phyloP scores from a whole-genome alignment of 2,888 invertebrate species.

The Stegophylla sp. region DNA sequence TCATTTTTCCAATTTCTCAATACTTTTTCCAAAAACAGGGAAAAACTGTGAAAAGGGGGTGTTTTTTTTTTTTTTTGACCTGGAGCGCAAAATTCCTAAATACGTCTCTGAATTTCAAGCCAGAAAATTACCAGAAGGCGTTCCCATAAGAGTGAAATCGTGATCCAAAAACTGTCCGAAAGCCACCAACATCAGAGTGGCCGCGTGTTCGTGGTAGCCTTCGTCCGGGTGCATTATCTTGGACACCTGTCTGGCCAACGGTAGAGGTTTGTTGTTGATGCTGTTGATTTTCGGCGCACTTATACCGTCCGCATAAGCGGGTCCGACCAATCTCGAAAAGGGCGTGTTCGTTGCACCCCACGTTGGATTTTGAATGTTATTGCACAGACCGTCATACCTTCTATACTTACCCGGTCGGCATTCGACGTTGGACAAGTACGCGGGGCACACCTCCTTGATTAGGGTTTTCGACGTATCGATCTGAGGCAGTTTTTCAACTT shows the following conservation, averaged over 20 bases:
- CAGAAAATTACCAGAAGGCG: conserved; percentile 80
- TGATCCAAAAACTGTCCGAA: conserved; percentile 97
- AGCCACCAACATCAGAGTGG: conserved; percentile 90
- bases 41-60: too few species aligned
- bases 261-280: conserved; percentile 76
- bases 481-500: conserved; percentile 84
- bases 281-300: conserved; percentile 81
- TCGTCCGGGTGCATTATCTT: conserved; percentile 92
- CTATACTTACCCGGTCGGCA: conserved; percentile 89
- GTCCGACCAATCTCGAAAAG: conserved; percentile 81
- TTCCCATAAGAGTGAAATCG: conserved; percentile 87
- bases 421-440: conserved; percentile 85
- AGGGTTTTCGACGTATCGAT: conserved; percentile 88
- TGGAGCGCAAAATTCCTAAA: too few species aligned
- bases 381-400: conserved; percentile 86
- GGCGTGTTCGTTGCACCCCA: conserved; percentile 88
- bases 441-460: conserved; percentile 85
- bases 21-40: too few species aligned
- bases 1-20: too few species aligned
- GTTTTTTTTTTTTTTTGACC: too few species aligned
- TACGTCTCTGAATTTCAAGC: too few species aligned
- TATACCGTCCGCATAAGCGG: conserved; percentile 84
- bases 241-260: conserved; percentile 83
- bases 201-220: conserved; percentile 91
- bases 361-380: conserved; percentile 85